phyloP scores from a whole-genome alignment of 2,888 invertebrate genomes.

The Craniophora ligustri region DNA sequence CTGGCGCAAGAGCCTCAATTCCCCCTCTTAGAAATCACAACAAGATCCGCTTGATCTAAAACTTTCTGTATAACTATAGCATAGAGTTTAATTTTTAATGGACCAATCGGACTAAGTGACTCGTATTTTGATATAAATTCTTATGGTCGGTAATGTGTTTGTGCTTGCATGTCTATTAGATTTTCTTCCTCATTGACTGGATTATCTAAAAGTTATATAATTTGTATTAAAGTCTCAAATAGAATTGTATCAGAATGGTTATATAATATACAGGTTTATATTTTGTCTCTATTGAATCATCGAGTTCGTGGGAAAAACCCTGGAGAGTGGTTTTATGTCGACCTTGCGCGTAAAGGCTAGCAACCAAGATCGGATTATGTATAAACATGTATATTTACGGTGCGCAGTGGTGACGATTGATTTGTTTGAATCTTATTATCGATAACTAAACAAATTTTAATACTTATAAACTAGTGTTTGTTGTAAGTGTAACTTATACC shows the following conservation, averaged over 20 bases:
- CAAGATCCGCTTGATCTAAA: slow-evolving; percentile 11
- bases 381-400: not conserved
- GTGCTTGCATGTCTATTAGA: slow-evolving; percentile 25
- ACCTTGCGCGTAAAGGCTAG: not conserved
- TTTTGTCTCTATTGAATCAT: slow-evolving; percentile 5
- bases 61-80: not conserved
- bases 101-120: slow-evolving; percentile 9
- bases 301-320: slow-evolving; percentile 4
- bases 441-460: no score
- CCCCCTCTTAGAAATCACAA: slow-evolving; percentile 65
- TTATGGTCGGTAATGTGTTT: slow-evolving; percentile 37
- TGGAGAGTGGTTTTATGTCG: not conserved
- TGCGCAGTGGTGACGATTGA: not conserved
- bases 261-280: not conserved
- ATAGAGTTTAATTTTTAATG: slow-evolving; percentile 2
- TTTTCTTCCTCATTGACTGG: slow-evolving; percentile 19
- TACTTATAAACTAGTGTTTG: no score
- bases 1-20: slow-evolving; percentile 69
- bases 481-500: no score
- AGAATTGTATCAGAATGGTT: no score
- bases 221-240: not conserved
- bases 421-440: no score
- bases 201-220: slow-evolving; percentile 10
- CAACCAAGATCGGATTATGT: not conserved
- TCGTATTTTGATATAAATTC: slow-evolving; percentile 43